Conservation (phyloP, 2,888 invertebrate species). For the Calephelis perditalis region DNA sequence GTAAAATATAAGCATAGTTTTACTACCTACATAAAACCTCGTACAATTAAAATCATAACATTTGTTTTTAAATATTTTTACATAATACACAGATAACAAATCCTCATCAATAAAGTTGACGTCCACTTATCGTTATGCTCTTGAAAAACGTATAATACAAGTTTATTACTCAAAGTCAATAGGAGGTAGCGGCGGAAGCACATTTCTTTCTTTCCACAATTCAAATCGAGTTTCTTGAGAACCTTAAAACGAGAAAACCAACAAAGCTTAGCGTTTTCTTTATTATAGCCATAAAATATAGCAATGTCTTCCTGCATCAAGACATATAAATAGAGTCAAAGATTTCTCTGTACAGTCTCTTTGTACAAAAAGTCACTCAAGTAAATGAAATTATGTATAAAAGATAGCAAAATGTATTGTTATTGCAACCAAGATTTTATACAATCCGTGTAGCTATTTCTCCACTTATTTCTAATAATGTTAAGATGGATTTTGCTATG, state of each 20-base stretch:
- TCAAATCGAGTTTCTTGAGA: constrained; percentile 50
- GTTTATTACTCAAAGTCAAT: constrained; percentile 44
- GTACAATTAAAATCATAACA: no score
- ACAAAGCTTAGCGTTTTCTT: constrained; percentile 29
- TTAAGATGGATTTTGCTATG: no score
- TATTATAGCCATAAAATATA: constrained; percentile 22
- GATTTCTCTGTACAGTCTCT: not conserved
- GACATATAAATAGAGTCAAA: constrained; percentile 1
- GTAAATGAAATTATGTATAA: not conserved
- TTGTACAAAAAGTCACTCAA: not conserved
- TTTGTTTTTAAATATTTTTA: no score
- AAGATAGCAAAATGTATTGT: not conserved
- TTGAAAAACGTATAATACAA: constrained; percentile 6
- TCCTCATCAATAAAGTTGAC: no score
- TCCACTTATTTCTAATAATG: no score
- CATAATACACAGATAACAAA: no score
- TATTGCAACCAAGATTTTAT: no score
- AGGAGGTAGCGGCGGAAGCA: constrained; percentile 48
- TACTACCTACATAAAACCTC: no score
- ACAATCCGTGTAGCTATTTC: no score
- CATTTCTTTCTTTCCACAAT: constrained; percentile 41
- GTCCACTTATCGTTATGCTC: not conserved
- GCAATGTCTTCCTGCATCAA: constrained; percentile 6
- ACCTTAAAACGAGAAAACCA: constrained; percentile 36
- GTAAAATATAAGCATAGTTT: no score